Conservation (phyloP, 2,113 vertebrate species). For the Coturnix japonica region DNA sequence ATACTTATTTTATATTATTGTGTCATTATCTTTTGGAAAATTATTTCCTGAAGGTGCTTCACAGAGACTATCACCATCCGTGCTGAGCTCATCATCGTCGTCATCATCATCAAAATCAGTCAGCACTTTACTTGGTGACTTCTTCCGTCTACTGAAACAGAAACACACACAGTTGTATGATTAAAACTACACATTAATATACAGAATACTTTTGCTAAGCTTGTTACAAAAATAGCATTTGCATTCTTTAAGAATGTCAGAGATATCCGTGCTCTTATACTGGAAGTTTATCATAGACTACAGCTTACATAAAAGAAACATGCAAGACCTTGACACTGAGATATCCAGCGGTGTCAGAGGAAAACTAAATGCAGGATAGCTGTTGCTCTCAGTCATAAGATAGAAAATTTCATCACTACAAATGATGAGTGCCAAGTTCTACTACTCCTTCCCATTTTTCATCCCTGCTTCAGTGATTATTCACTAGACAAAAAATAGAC, state of each 20-base stretch:
- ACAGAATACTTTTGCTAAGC: not conserved
- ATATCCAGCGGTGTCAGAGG: not conserved
- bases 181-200: not conserved
- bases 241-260: not conserved
- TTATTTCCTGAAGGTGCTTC: constrained; percentile 84
- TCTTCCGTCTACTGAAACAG: constrained; percentile 87
- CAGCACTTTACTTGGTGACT: constrained; percentile 82
- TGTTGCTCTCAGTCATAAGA: not conserved
- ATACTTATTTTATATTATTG: constrained; percentile 54
- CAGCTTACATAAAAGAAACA: not conserved
- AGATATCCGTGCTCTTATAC: not conserved
- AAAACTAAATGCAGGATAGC: not conserved
- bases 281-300: not conserved
- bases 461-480: not conserved
- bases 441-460: not conserved
- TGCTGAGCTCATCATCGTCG: constrained; percentile 85
- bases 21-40: constrained; percentile 80
- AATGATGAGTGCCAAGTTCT: not conserved
- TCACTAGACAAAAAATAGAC: not conserved
- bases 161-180: not conserved
- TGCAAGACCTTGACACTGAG: not conserved
- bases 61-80: constrained; percentile 89
- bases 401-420: not conserved
- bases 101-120: constrained; percentile 84
- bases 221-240: not conserved